phyloP scores from a whole-genome alignment of 2,113 vertebrate genomes.

The Oostethus manadensis region DNA sequence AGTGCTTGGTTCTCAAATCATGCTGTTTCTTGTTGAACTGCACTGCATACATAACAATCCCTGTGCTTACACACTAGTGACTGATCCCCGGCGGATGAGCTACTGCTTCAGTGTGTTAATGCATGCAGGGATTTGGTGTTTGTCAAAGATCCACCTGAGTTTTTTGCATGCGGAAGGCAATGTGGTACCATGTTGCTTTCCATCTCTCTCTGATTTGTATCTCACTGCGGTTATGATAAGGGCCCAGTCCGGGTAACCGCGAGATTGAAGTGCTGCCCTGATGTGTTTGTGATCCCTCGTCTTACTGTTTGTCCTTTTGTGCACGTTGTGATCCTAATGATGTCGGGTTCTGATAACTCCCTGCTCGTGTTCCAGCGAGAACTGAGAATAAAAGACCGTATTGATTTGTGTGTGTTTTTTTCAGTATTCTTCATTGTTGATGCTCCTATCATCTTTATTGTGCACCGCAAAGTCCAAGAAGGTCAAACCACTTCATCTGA shows the following conservation, averaged over 20 bases:
- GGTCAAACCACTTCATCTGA: conserved; percentile 8
- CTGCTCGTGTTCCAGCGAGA: background rate
- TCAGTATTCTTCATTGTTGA: conserved; percentile 1
- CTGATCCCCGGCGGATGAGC: background rate
- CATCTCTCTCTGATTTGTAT: conserved; percentile 1
- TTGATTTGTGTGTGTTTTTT: background rate
- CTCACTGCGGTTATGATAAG: conserved; percentile 5
- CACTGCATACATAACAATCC: background rate
- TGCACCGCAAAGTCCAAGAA: conserved; percentile 8
- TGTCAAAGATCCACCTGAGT: background rate
- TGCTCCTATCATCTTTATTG: conserved; percentile 5
- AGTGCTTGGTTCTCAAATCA: background rate
- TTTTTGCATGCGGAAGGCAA: background rate
- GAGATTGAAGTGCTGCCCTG: conserved; percentile 7
- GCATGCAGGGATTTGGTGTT: too few relatives aligned
- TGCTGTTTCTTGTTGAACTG: background rate
- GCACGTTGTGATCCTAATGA: conserved; percentile 1
- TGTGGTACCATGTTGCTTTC: background rate
- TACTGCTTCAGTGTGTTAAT: background rate
- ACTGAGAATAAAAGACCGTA: background rate
- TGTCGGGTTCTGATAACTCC: conserved; percentile 8
- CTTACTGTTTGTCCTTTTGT: conserved; percentile 4
- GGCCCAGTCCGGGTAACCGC: background rate
- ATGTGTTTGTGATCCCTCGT: conserved; percentile 3
- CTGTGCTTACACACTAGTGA: too few relatives aligned